Conservation (phyloP, 2,797 vertebrate genomes). For the Buceros bicornis region DNA sequence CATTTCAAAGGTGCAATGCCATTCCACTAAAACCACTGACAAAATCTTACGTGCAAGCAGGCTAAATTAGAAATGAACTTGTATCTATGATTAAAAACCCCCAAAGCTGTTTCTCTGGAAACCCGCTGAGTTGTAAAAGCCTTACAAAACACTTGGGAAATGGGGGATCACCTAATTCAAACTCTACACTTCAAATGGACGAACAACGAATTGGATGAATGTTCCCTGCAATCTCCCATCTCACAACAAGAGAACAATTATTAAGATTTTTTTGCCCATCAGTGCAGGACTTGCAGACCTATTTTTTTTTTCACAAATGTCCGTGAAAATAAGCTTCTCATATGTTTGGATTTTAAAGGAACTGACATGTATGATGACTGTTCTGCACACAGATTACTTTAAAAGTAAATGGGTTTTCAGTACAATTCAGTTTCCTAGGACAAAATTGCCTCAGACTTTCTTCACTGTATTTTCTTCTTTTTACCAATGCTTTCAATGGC, state of each 20-base stretch:
- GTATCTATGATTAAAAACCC: background rate
- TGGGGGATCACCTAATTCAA: background rate
- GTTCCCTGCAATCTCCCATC: background rate
- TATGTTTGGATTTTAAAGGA: slow-evolving; percentile 10
- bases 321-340: slow-evolving; percentile 17
- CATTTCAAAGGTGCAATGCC: background rate
- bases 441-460: background rate
- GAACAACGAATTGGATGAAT: background rate
- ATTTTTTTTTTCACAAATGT: background rate
- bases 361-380: background rate
- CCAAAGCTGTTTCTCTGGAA: slow-evolving; percentile 22
- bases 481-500: background rate
- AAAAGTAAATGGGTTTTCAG: slow-evolving; percentile 4
- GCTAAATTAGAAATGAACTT: background rate
- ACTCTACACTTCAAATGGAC: background rate
- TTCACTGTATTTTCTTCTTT: slow-evolving; percentile 19
- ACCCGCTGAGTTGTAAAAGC: background rate
- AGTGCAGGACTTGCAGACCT: background rate
- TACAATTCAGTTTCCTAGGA: background rate
- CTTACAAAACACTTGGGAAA: background rate
- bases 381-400: slow-evolving; percentile 41
- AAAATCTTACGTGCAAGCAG: background rate
- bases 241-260: background rate
- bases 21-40: background rate
- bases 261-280: background rate